Conservation (phyloP, 2,797 vertebrate species). For the Enteromius radiatus region DNA sequence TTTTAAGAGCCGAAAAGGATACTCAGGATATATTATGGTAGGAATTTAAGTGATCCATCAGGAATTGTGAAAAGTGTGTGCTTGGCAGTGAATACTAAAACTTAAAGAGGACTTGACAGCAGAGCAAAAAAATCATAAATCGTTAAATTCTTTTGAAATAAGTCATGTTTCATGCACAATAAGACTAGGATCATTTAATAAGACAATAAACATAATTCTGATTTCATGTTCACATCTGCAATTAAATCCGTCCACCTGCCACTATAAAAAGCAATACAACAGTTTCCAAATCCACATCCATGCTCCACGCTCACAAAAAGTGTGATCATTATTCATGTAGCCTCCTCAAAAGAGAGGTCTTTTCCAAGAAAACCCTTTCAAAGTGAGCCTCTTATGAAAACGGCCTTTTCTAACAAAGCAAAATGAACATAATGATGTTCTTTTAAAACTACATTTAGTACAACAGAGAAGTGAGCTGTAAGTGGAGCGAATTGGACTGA, state of each 20-base stretch:
- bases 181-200: not conserved
- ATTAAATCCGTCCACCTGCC: not conserved
- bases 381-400: not conserved
- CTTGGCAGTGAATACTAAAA: not conserved
- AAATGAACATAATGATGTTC: conserved; percentile 8
- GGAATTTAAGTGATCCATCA: not conserved
- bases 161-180: not conserved
- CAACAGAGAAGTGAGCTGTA: conserved; percentile 4
- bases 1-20: not conserved
- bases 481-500: conserved; percentile 27
- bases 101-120: not conserved
- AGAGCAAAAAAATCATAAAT: not conserved
- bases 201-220: not conserved
- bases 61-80: not conserved
- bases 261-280: not conserved
- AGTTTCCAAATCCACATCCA: not conserved
- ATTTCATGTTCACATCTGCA: not conserved
- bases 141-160: not conserved
- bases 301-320: not conserved
- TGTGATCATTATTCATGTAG: not conserved
- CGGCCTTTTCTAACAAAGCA: not conserved
- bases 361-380: not conserved
- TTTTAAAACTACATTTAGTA: conserved; percentile 6
- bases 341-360: not conserved
- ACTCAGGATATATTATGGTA: not conserved